Evolutionary conservation across 2,113 vertebrate genomes (phyloP).

Genomic region (Cebus imitator): DNA sequence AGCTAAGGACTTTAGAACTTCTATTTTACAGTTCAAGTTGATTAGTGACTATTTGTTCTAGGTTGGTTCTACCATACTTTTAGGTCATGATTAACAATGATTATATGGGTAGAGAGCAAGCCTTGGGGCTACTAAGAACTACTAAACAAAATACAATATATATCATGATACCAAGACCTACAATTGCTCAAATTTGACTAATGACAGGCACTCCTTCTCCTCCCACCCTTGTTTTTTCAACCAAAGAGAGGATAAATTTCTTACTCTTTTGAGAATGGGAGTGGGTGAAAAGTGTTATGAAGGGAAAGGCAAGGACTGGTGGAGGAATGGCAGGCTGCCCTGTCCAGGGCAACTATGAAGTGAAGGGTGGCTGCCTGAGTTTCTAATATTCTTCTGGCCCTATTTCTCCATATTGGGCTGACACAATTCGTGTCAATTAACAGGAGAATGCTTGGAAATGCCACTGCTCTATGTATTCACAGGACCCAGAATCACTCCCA

Average conservation of each 20-base stretch:
- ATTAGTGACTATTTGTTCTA: conserved; percentile 24
- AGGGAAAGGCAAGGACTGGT: neutral
- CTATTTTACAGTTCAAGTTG: conserved; percentile 45
- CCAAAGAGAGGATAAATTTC: neutral
- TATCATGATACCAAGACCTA: neutral
- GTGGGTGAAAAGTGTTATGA: neutral
- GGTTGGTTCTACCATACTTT: neutral
- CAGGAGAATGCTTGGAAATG: neutral
- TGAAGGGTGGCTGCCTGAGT: neutral
- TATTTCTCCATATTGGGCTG: neutral
- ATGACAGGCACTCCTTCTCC: neutral
- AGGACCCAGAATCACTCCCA: neutral
- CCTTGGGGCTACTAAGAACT: neutral
- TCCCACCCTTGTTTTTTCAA: neutral
- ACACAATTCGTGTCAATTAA: neutral
- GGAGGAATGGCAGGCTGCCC: neutral
- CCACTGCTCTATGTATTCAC: neutral
- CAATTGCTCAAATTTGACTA: conserved; percentile 38
- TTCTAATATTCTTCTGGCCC: neutral
- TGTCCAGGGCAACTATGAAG: neutral
- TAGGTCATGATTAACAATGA: neutral
- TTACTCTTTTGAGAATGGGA: neutral
- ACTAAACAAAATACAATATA: conserved; percentile 23
- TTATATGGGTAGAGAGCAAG: conserved; percentile 15
- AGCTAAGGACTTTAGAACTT: neutral